A percentile compares a stretch with the other conserved stretches of the same genome.
Conservation (phyloP, 2,888 invertebrate genomes). For the Palloptera scutellata region DNA sequence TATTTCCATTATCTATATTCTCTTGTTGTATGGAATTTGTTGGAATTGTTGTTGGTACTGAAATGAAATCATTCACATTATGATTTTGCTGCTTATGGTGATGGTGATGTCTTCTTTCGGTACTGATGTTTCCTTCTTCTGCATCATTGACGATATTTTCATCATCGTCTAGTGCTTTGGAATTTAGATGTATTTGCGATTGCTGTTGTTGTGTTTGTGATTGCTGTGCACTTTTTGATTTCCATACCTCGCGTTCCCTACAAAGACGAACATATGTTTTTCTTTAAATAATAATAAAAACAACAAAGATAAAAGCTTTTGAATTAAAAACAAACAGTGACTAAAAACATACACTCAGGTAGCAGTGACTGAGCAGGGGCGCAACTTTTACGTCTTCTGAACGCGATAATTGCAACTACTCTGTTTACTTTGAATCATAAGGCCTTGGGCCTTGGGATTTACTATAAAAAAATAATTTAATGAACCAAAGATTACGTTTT, state of each 20-base stretch:
- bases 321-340: too few species aligned
- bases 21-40: neutral
- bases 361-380: too few species aligned
- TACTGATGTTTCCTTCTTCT: conserved; percentile 5
- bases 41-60: conserved; percentile 1
- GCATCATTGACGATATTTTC: conserved; percentile 31
- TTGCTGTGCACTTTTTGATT: conserved; percentile 49
- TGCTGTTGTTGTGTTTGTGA: conserved; percentile 38
- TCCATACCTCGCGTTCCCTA: conserved; percentile 63
- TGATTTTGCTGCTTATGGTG: neutral
- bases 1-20: neutral
- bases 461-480: too few species aligned
- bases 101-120: conserved; percentile 4
- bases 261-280: conserved; percentile 10
- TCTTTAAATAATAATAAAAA: too few species aligned
- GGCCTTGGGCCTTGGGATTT: too few species aligned
- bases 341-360: too few species aligned
- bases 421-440: too few species aligned
- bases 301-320: too few species aligned
- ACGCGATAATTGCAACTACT: too few species aligned
- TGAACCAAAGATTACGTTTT: too few species aligned
- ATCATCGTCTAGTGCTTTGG: conserved; percentile 28
- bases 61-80: neutral
- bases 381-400: too few species aligned
- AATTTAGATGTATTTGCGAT: conserved; percentile 41